phyloP scores from a whole-genome alignment of 2,888 invertebrate species.

The Lasiommata megera region DNA sequence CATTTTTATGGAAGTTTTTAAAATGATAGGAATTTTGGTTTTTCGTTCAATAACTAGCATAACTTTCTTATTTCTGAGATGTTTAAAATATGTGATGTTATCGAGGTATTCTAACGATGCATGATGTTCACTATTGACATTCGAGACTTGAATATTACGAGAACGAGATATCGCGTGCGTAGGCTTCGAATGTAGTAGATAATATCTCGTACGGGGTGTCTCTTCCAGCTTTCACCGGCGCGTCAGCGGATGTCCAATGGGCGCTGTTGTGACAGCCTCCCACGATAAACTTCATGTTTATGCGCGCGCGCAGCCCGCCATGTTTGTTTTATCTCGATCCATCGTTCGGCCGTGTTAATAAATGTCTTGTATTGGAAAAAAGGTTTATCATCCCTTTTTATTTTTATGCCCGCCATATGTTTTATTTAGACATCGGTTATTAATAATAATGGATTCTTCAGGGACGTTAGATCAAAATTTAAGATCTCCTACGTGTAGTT shows the following conservation, averaged over 20 bases:
- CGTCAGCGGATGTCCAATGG: slow-evolving; percentile 63
- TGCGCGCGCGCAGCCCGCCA: slow-evolving; percentile 76
- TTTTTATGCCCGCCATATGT: slow-evolving; percentile 65
- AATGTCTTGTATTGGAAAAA: slow-evolving; percentile 73
- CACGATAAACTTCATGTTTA: slow-evolving; percentile 77
- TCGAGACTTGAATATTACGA: slow-evolving; percentile 45
- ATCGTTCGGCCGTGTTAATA: slow-evolving; percentile 75
- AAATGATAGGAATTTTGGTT: too few relatives aligned
- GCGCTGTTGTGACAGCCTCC: slow-evolving; percentile 80
- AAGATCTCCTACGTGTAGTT: slow-evolving; percentile 69
- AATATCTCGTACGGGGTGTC: slow-evolving; percentile 65
- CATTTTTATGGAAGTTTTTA: too few relatives aligned
- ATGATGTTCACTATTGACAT: slow-evolving; percentile 33
- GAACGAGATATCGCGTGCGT: slow-evolving; percentile 55
- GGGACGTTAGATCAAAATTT: slow-evolving; percentile 74
- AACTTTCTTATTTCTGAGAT: too few relatives aligned
- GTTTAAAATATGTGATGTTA: slow-evolving; percentile 36
- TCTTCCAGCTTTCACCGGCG: slow-evolving; percentile 71
- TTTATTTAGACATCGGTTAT: slow-evolving; percentile 79
- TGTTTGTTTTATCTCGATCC: slow-evolving; percentile 80
- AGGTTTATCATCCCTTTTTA: slow-evolving; percentile 55
- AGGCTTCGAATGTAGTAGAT: slow-evolving; percentile 67
- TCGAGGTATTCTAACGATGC: slow-evolving; percentile 46
- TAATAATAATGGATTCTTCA: slow-evolving; percentile 76
- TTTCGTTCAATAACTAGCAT: too few relatives aligned